Evolutionary conservation across 2,888 invertebrate species (phyloP).

Genomic region (Pyrochroa serraticornis): DNA sequence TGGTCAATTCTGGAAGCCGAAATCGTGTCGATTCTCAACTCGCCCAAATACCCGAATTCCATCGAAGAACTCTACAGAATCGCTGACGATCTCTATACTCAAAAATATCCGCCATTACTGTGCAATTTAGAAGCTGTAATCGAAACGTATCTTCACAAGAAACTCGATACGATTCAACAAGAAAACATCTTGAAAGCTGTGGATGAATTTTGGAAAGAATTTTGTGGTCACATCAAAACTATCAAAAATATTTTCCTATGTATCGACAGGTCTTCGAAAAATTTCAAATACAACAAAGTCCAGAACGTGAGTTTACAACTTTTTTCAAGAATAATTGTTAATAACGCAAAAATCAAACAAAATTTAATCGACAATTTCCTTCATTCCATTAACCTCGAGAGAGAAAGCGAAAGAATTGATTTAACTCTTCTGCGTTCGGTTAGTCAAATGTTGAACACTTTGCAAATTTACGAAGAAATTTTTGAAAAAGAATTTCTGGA

Average conservation of each 20-base stretch:
- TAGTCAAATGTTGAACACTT: conserved; percentile 90
- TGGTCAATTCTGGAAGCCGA: conserved; percentile 89
- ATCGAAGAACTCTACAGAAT: conserved; percentile 92
- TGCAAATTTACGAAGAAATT: conserved; percentile 87
- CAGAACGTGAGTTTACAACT: conserved; percentile 93
- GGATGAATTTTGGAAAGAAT: conserved; percentile 91
- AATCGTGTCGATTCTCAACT: conserved; percentile 88
- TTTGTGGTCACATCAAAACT: conserved; percentile 95
- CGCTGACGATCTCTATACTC: conserved; percentile 82
- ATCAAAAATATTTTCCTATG: conserved; percentile 96
- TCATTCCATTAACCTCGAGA: conserved; percentile 85
- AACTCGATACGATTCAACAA: conserved; percentile 83
- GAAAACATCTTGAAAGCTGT: conserved; percentile 88
- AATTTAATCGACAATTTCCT: conserved; percentile 89
- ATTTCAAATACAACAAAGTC: conserved; percentile 88
- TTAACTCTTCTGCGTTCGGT: conserved; percentile 82
- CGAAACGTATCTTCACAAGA: conserved; percentile 83
- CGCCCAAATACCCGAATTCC: conserved; percentile 82
- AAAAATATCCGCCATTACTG: conserved; percentile 64
- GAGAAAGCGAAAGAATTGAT: conserved; percentile 85
- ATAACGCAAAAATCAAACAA: conserved; percentile 82
- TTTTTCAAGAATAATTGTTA: conserved; percentile 88
- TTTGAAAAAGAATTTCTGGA: conserved; percentile 86
- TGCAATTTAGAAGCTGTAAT: conserved; percentile 79
- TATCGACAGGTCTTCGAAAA: conserved; percentile 91